Percentiles rank a stretch among this genome's conserved stretches.
Conservation (phyloP, 2,888 invertebrate genomes). For the Eupithecia exiguata region DNA sequence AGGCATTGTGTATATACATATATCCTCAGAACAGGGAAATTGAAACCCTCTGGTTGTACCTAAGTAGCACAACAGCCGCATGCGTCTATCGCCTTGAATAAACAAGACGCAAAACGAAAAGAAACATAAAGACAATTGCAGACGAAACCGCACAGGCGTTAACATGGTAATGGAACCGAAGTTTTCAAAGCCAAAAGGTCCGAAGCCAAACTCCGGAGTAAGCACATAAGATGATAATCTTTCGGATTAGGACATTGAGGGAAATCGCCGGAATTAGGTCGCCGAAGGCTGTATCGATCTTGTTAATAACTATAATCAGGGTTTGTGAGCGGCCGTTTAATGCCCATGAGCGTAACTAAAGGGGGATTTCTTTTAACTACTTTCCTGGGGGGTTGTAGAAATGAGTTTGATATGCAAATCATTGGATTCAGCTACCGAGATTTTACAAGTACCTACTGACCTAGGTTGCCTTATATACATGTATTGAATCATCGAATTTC, state of each 20-base stretch:
- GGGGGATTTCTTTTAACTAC: constrained; percentile 16
- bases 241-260: constrained; percentile 16
- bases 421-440: constrained; percentile 7
- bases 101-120: background rate
- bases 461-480: background rate
- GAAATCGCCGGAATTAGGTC: constrained; percentile 17
- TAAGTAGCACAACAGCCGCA: background rate
- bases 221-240: constrained; percentile 19
- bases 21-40: background rate
- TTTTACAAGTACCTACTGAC: background rate
- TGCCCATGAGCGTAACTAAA: constrained; percentile 24
- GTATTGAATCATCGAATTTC: background rate
- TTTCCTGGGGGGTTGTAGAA: constrained; percentile 10
- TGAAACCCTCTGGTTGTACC: background rate
- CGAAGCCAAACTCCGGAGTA: background rate
- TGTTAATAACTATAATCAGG: constrained; percentile 37
- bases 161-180: constrained; percentile 10
- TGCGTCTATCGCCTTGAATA: background rate
- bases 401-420: constrained; percentile 12
- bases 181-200: constrained; percentile 11
- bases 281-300: constrained; percentile 36
- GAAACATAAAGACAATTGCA: constrained; percentile 18
- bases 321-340: constrained; percentile 20
- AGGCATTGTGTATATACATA: background rate
- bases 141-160: constrained; percentile 25